Conservation (phyloP, 2,888 invertebrate species). For the Noctuana brunneofusca region DNA sequence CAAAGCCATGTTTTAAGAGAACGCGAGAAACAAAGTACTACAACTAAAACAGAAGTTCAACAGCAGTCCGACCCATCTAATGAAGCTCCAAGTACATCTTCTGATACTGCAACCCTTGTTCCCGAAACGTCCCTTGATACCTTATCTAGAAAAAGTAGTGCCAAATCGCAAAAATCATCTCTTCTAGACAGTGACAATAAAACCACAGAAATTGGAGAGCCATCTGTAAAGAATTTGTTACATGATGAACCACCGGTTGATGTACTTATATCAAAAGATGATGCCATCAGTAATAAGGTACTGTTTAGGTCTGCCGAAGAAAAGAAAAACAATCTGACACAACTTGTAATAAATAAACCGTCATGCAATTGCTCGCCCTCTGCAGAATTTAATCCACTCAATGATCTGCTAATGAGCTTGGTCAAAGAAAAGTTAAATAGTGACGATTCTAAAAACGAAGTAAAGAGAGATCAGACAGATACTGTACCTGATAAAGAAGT, state of each 20-base stretch:
- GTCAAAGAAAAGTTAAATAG: constrained; percentile 82
- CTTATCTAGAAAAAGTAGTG: constrained; percentile 80
- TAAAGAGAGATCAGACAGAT: constrained; percentile 79
- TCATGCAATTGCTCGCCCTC: constrained; percentile 76
- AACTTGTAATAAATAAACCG: constrained; percentile 71
- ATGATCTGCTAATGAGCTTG: constrained; percentile 77
- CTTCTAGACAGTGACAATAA: constrained; percentile 62
- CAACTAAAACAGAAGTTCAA: constrained; percentile 58
- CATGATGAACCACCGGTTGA: constrained; percentile 67
- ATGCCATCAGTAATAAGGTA: constrained; percentile 75
- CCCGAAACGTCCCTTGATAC: constrained; percentile 57
- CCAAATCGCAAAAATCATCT: constrained; percentile 81
- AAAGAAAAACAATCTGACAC: constrained; percentile 72
- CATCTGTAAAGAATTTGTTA: constrained; percentile 68
- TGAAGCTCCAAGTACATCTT: constrained; percentile 63
- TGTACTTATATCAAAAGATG: constrained; percentile 71
- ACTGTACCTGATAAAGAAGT: constrained; percentile 80
- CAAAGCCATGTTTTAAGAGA: constrained; percentile 94
- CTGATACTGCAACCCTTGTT: constrained; percentile 49
- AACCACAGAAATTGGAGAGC: constrained; percentile 58
- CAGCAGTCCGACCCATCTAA: constrained; percentile 54
- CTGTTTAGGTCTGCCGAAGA: constrained; percentile 65
- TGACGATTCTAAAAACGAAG: constrained; percentile 86
- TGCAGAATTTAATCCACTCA: constrained; percentile 73
- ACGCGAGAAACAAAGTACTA: constrained; percentile 84